A percentile compares a stretch with the other conserved stretches of the same genome.
Evolutionary conservation across 2,113 vertebrate genomes (phyloP).

Genomic region (Meles meles): DNA sequence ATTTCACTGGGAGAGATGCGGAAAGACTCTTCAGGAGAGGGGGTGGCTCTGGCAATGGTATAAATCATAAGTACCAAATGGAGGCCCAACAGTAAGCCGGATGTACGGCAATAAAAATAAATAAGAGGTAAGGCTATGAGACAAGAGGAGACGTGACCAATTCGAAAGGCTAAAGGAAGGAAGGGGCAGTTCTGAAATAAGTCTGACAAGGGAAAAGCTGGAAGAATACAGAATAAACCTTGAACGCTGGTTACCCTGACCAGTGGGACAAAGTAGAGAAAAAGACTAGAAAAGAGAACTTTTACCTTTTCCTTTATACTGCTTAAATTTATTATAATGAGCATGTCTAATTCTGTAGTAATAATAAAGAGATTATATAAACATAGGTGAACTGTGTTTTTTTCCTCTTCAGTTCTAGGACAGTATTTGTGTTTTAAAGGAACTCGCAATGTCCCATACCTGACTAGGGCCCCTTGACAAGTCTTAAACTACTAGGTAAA

Average conservation of each 20-base stretch:
- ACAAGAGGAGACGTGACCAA: neutral
- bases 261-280: neutral
- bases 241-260: neutral
- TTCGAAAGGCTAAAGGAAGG: neutral
- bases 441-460: neutral
- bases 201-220: neutral
- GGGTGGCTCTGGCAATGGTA: neutral
- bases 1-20: neutral
- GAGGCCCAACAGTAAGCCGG: neutral
- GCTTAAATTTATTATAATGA: constrained; percentile 22
- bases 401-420: neutral
- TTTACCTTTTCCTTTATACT: neutral
- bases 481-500: constrained; percentile 42
- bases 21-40: neutral
- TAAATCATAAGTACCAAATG: neutral
- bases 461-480: neutral
- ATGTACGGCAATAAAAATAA: neutral
- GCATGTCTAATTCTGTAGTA: neutral
- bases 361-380: neutral
- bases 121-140: neutral
- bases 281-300: neutral
- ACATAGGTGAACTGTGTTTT: neutral
- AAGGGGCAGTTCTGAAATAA: neutral
- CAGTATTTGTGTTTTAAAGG: neutral
- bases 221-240: neutral